Evolutionary conservation across 2,888 invertebrate species (phyloP).

Genomic region (Zygogramma bicolorata): DNA sequence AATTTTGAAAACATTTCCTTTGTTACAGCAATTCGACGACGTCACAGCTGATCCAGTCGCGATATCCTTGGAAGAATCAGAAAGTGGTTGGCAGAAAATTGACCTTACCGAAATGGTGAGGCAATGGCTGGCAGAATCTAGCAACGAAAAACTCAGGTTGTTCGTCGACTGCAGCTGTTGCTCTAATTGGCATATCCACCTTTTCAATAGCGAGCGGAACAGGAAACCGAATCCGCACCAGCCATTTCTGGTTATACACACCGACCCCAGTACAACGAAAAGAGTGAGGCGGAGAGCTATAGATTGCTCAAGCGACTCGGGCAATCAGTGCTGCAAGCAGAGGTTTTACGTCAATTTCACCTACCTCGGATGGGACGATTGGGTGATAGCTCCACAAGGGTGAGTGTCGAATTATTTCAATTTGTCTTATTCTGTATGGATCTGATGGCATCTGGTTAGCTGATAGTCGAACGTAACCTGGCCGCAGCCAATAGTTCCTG

Average conservation of each 20-base stretch:
- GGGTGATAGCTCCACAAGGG: constrained; percentile 77
- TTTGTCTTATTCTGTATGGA: too few species aligned
- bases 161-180: constrained; percentile 90
- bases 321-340: constrained; percentile 81
- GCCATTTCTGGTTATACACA: constrained; percentile 86
- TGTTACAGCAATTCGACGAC: constrained; percentile 71
- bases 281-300: constrained; percentile 85
- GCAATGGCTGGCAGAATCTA: constrained; percentile 74
- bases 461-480: too few species aligned
- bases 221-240: constrained; percentile 72
- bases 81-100: constrained; percentile 88
- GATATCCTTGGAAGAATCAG: constrained; percentile 68
- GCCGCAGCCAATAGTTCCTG: too few species aligned
- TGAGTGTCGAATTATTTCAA: constrained; percentile 40
- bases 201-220: constrained; percentile 65
- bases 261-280: constrained; percentile 77
- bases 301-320: constrained; percentile 80
- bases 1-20: too few species aligned
- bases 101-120: constrained; percentile 85
- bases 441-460: too few species aligned
- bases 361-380: constrained; percentile 93
- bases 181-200: constrained; percentile 80
- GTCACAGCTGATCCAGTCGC: constrained; percentile 70
- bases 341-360: constrained; percentile 93
- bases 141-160: constrained; percentile 75